Evolutionary conservation across 2,113 vertebrate genomes (phyloP).

Genomic region (Callionymus lyra): DNA sequence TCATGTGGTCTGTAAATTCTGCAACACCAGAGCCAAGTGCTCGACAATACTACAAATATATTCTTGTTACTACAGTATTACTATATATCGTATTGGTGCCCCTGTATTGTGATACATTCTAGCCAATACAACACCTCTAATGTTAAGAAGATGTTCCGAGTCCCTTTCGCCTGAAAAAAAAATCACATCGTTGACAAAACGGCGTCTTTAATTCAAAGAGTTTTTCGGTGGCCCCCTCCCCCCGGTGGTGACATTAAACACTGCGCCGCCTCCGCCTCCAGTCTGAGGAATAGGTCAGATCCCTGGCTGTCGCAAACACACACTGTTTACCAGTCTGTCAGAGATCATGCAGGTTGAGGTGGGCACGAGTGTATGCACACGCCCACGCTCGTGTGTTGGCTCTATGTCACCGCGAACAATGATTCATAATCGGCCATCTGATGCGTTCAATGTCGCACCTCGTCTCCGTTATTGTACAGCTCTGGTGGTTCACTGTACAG

Average conservation of each 20-base stretch:
- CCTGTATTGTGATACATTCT: no score
- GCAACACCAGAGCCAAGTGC: no score
- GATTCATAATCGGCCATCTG: constrained; percentile 31
- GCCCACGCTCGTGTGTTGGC: constrained; percentile 6
- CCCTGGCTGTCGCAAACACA: constrained; percentile 46
- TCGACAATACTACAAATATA: no score
- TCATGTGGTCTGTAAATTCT: no score
- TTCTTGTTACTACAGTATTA: no score
- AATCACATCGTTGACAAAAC: neutral
- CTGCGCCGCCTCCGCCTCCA: constrained; percentile 40
- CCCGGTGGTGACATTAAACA: constrained; percentile 59
- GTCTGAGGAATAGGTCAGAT: constrained; percentile 58
- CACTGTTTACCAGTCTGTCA: constrained; percentile 39
- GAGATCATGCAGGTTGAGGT: constrained; percentile 3
- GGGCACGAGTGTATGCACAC: constrained; percentile 5
- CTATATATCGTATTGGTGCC: no score
- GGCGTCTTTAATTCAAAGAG: no score
- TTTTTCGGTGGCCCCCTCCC: constrained; percentile 25
- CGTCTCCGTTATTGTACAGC: no score
- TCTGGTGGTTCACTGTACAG: no score
- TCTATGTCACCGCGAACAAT: constrained; percentile 13
- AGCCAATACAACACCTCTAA: no score
- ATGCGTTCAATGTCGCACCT: constrained; percentile 7
- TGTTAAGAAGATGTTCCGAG: no score
- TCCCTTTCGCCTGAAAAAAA: no score